Base-by-base conservation (phyloP, 1,140 invertebrate species). In the Hycleus cichorii region DNA sequence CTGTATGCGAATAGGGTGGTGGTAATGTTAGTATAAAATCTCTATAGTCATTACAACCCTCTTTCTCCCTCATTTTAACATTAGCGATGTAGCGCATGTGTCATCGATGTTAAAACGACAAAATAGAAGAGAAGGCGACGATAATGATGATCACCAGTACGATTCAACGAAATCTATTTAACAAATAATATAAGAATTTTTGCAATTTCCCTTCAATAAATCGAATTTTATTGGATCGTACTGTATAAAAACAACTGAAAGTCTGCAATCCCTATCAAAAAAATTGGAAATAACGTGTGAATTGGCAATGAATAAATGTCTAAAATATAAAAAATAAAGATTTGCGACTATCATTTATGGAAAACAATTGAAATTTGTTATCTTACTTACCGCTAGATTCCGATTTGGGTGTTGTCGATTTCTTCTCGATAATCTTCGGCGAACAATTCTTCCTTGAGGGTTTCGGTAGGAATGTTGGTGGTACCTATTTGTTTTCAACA, bases 361-460 rank as follows among this genome's bases (percentile, higher is more conserved):
- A 12, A 12, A 0, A 12, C 12, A 12, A 12, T 12, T 18, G 18
- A 18, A 18, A 18, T 18, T 18, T 18, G 18, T 18, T 18, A 48
- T 51, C 39, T 5, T 4, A 73, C 71, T 71, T 54, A 72, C 68
- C 66, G 59, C 52, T 64, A 46, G 63, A 57, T 60, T 71, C 69
- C 61, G 64, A 62, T 58, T 74, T 74, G 38, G 18, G 32, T 32
- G 53, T 57, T 39, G 54, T 61, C 70, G 61, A 46, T 63, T 79
- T 80, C 51, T 76, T 78, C 8, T 80, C 78, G 11, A 74, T 69
- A 44, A 74, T 75, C 67, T 84, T 84, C 40, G 83, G 83, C 50
- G 83, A 84, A 68, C 78, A 78, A 64, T 81, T 84, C 70, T 83
- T 84, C 63, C 80, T 77, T 27, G 75, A 74, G 47, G 81, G 80